Percentiles rank a stretch among this genome's conserved stretches.
phyloP scores from a whole-genome alignment of 2,797 vertebrate species.

The Mionectes olivaceus region DNA sequence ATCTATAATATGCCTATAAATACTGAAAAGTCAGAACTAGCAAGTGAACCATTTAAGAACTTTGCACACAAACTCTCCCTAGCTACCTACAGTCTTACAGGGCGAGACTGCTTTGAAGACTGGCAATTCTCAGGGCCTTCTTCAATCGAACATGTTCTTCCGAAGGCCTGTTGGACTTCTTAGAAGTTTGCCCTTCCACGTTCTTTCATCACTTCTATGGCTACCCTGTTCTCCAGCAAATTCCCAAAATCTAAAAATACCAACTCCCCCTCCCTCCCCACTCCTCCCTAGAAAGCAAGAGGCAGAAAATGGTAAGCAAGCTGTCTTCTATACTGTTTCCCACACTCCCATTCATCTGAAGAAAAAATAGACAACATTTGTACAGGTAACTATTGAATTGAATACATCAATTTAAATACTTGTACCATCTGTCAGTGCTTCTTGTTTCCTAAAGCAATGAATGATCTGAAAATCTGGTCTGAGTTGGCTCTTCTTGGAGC shows the following conservation, averaged over 20 bases:
- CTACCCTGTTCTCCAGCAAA: background rate
- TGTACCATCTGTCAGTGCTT: slow-evolving; percentile 17
- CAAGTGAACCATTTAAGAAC: background rate
- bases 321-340: background rate
- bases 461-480: background rate
- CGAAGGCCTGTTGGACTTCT: background rate
- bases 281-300: background rate
- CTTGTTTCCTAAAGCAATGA: background rate
- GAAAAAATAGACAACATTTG: slow-evolving; percentile 9
- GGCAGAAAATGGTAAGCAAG: background rate
- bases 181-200: background rate
- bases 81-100: background rate
- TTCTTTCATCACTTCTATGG: background rate
- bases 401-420: slow-evolving; percentile 42
- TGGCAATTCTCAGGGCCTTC: background rate
- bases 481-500: background rate
- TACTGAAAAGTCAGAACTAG: background rate
- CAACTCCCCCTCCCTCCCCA: background rate
- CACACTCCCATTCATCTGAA: background rate
- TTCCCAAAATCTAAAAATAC: background rate
- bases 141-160: background rate
- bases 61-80: background rate
- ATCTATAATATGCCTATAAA: background rate
- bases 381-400: slow-evolving; percentile 37
- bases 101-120: background rate